Evolutionary conservation across 2,797 vertebrate species (phyloP), one percentile per base, ranked within the genome.

Genomic region (Sparidentex hasta): DNA sequence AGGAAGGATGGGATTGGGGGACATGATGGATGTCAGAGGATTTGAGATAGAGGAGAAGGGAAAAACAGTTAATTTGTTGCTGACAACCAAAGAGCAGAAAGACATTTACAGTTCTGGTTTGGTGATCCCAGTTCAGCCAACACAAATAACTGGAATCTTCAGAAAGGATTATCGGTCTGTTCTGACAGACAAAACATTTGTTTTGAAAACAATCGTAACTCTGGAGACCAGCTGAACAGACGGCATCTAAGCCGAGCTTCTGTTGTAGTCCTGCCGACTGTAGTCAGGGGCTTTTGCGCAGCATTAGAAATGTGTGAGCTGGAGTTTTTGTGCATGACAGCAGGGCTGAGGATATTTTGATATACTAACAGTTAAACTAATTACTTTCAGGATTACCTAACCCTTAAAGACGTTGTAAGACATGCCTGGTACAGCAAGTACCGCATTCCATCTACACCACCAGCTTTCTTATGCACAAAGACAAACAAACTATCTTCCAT

Each of bases 401-500:
- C 38, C 47, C 16, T 48, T 23, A 21, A 46, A 21, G 33, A 65
- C 61, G 48, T 57, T 74, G 38, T 59, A 25, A 68, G 21, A 77
- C 33, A 17, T 38, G 59, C 20, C 62, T 62, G 46, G 69, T 46
- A 76, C 7, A 76, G 16, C n/a, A 46, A 43, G 23, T 70, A 33
- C 47, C 74, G 20, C n/a, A 50, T 56, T 61, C 47, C 44, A 86
- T 75, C 52, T 57, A 62, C 16, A 54, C 54, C 43, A 71, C 52
- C 61, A 67, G 47, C 54, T 80, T 64, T 48, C 43, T 57, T 63
- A n/a, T n/a, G 73, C 12, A 67, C 20, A 62, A 3, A 25, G 13
- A 23, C 11, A 65, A 23, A 63, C n/a, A 61, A 65, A 59, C 7
- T 20, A 23, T 52, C 63, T 62, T 64, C 18, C 8, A 52, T 61